Conservation (phyloP, 1,140 invertebrate species). For the Lepidurus couesii region DNA sequence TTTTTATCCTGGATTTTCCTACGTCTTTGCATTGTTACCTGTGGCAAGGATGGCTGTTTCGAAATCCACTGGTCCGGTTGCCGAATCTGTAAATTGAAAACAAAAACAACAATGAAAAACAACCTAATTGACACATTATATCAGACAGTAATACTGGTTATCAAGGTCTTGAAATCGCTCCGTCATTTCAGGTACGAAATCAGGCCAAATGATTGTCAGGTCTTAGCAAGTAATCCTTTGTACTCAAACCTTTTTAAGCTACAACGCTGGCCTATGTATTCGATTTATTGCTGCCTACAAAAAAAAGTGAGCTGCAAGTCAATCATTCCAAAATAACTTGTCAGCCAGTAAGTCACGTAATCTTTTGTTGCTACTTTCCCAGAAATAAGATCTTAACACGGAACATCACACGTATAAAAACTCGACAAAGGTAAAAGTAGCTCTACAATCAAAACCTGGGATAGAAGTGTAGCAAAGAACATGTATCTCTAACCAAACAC, state of each 20-base stretch:
- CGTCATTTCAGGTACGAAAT: background rate
- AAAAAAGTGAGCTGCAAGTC: too few species aligned
- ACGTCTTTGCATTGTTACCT: slow-evolving; percentile 30
- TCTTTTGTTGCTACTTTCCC: too few species aligned
- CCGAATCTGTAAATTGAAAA: background rate
- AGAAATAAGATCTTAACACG: too few species aligned
- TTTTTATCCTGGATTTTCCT: background rate
- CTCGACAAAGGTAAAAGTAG: too few species aligned
- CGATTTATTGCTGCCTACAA: background rate
- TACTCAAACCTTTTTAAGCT: background rate
- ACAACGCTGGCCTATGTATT: background rate
- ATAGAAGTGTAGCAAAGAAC: too few species aligned
- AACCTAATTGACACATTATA: background rate
- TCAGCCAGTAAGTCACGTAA: too few species aligned
- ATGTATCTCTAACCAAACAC: too few species aligned
- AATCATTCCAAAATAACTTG: too few species aligned
- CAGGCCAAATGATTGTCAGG: background rate
- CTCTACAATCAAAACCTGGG: too few species aligned
- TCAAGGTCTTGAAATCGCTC: background rate
- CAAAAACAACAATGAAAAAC: background rate
- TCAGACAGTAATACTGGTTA: background rate
- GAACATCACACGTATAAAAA: too few species aligned
- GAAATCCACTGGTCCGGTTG: slow-evolving; percentile 32
- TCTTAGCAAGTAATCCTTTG: background rate
- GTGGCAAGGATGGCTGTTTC: slow-evolving; percentile 34